phyloP scores from a whole-genome alignment of 1,140 invertebrate genomes.

The Tetranychus cinnabarinus region DNA sequence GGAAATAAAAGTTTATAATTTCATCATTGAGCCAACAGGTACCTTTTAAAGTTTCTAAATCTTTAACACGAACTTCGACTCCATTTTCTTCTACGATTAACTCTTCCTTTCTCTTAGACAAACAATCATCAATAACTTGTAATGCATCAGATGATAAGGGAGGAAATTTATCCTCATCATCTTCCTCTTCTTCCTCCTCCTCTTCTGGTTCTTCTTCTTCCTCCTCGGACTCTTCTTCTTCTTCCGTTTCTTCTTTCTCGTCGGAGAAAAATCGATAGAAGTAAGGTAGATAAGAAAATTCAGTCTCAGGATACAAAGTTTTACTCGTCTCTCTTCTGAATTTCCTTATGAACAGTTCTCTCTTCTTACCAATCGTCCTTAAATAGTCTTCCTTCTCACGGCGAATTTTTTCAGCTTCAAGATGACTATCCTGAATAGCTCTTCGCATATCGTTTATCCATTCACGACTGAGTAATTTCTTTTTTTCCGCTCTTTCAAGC shows the following conservation, averaged over 20 bases:
- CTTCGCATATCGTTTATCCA: background rate
- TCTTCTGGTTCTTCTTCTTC: background rate
- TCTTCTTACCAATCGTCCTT: background rate
- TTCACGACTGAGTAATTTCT: background rate
- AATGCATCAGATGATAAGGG: background rate
- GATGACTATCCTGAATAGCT: background rate
- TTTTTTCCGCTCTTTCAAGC: background rate
- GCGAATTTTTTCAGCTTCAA: background rate
- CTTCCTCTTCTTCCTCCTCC: background rate
- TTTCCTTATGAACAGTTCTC: background rate
- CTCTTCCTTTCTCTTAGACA: background rate
- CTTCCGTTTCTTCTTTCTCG: background rate
- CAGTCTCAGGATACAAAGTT: background rate
- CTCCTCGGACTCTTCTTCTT: background rate
- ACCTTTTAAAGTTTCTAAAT: conserved; percentile 53
- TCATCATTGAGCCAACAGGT: conserved; percentile 90
- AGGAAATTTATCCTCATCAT: background rate
- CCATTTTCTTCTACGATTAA: background rate
- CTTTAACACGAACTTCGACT: conserved; percentile 20
- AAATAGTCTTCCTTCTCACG: background rate
- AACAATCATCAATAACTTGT: background rate
- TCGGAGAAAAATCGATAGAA: background rate
- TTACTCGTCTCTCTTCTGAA: background rate
- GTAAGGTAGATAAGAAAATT: background rate
- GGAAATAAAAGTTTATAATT: conserved; percentile 66